phyloP scores from a whole-genome alignment of 2,113 vertebrate species.

The Dromaius novaehollandiae region DNA sequence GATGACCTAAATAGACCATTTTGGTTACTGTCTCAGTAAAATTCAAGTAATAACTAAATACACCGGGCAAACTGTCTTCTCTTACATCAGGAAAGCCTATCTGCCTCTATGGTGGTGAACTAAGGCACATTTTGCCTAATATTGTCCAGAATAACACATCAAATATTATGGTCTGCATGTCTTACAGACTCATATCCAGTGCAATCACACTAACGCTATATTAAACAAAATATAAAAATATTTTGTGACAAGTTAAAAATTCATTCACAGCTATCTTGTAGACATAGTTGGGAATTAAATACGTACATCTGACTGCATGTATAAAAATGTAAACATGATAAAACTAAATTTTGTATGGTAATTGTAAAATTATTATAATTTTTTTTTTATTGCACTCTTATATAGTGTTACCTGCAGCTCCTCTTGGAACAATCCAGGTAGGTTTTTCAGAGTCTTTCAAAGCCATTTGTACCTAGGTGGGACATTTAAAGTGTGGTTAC shows the following conservation, averaged over 20 bases:
- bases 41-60: not conserved
- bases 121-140: not conserved
- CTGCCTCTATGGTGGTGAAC: not conserved
- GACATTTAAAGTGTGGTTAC: not conserved
- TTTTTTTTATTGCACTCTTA: not conserved
- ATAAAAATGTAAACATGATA: not conserved
- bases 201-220: not conserved
- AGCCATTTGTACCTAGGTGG: not conserved
- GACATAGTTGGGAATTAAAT: not conserved
- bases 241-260: not conserved
- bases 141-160: not conserved
- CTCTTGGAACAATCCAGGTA: not conserved
- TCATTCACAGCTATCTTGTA: not conserved
- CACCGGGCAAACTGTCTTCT: not conserved
- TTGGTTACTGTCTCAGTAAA: not conserved
- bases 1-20: not conserved
- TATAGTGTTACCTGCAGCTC: not conserved
- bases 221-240: not conserved
- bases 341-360: not conserved
- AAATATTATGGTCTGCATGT: fast-evolving
- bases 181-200: not conserved
- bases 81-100: fast-evolving
- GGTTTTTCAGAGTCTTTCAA: not conserved
- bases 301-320: not conserved
- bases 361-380: not conserved